Evolutionary conservation across 2,888 invertebrate species (phyloP).

Genomic region (Neocrepidodera transversa): DNA sequence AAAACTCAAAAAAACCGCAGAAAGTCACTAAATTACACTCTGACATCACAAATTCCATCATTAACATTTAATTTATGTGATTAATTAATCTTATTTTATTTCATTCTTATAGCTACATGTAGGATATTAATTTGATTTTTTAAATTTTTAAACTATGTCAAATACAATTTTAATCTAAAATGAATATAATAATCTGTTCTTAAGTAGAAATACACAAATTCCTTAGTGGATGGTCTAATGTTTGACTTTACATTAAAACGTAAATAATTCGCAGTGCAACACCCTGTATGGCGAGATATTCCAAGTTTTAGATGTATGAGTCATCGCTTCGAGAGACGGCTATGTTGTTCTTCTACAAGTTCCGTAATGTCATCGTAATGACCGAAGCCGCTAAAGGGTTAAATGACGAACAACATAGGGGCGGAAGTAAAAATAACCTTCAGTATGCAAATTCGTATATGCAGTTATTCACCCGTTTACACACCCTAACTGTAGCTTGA

Average conservation of each 20-base stretch:
- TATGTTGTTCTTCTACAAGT: conserved; percentile 31
- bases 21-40: no score
- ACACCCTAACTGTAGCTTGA: conserved; percentile 50
- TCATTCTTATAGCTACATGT: no score
- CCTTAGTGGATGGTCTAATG: background rate
- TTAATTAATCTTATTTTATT: no score
- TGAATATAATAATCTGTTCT: no score
- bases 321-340: conserved; percentile 14
- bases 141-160: no score
- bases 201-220: background rate
- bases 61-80: no score
- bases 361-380: conserved; percentile 52
- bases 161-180: no score
- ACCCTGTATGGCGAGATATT: background rate
- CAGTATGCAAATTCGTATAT: conserved; percentile 58
- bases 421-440: conserved; percentile 59
- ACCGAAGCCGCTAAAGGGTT: conserved; percentile 54
- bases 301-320: conserved; percentile 7
- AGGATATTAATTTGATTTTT: no score
- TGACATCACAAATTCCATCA: no score
- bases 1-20: no score
- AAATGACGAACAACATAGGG: conserved; percentile 59
- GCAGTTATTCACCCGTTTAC: conserved; percentile 59
- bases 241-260: background rate
- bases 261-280: background rate